Conservation (phyloP, 2,113 vertebrate genomes). For the Lates calcarifer region DNA sequence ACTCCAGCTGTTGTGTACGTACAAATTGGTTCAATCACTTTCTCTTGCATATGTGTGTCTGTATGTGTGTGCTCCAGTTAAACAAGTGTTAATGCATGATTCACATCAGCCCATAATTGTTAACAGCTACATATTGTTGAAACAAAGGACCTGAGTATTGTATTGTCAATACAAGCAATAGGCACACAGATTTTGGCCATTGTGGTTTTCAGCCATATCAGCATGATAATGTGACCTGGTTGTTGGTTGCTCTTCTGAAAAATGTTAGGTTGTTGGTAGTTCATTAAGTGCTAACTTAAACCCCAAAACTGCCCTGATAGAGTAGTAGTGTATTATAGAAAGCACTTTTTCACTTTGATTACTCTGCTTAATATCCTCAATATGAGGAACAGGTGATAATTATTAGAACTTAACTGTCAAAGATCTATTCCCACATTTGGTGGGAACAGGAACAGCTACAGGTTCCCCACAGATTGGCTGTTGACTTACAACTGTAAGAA, state of each 20-base stretch:
- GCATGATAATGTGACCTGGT: conserved; percentile 9
- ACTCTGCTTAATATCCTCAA: background rate
- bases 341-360: background rate
- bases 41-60: conserved; percentile 36
- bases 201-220: background rate
- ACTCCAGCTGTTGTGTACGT: conserved; percentile 80
- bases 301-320: too few species aligned
- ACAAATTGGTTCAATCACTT: conserved; percentile 68
- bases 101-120: conserved; percentile 46
- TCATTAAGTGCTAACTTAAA: background rate
- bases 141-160: conserved; percentile 13
- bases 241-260: background rate
- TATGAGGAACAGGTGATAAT: too few species aligned
- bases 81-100: conserved; percentile 64
- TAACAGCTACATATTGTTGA: conserved; percentile 30
- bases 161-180: background rate
- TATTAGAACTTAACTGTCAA: too few species aligned
- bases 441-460: too few species aligned
- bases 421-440: background rate
- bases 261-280: background rate
- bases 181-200: conserved; percentile 34
- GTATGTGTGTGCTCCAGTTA: conserved; percentile 56
- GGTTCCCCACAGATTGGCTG: background rate
- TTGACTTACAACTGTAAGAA: background rate
- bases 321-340: too few species aligned